A percentile compares a stretch with the other conserved stretches of the same genome.
phyloP scores from a whole-genome alignment of 30 jellyfish, hydroid and myxozoan species.

The Cassiopea xamachana region DNA sequence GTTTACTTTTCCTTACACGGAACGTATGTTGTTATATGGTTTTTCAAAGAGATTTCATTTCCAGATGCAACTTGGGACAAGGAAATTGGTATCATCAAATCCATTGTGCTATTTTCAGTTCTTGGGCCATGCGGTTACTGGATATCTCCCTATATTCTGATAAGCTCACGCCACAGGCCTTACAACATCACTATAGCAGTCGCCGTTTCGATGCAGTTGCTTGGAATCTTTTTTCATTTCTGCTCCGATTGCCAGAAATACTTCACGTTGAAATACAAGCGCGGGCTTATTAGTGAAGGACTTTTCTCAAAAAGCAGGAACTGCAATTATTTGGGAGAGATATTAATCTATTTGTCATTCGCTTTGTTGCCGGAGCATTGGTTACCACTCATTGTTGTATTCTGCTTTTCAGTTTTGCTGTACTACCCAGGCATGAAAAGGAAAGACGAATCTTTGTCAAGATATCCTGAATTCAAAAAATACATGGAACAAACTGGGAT shows the following conservation, averaged over 20 bases:
- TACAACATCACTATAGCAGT: conserved; percentile 33
- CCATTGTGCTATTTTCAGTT: conserved; percentile 6
- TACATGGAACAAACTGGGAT: conserved; percentile 62
- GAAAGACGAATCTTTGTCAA: conserved; percentile 74
- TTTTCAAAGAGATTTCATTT: conserved; percentile 66
- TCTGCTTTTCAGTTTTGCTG: conserved; percentile 28
- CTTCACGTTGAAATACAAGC: conserved; percentile 61
- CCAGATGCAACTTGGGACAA: conserved; percentile 78
- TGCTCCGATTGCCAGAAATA: conserved; percentile 81
- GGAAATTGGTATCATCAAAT: conserved; percentile 33
- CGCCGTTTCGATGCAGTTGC: conserved; percentile 43
- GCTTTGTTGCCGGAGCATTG: conserved; percentile 75
- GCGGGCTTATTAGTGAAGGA: conserved; percentile 79
- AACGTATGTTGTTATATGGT: conserved; percentile 70
- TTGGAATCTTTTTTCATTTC: conserved; percentile 76
- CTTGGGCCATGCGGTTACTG: conserved; percentile 86
- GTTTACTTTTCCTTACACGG: conserved; percentile 84
- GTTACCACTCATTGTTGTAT: conserved; percentile 57
- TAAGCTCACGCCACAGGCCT: conserved; percentile 58
- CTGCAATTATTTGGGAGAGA: conserved; percentile 80
- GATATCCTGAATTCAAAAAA: conserved; percentile 63
- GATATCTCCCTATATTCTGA: conserved; percentile 61
- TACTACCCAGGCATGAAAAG: conserved; percentile 80
- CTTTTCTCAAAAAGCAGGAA: conserved; percentile 70
- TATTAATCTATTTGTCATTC: conserved; percentile 74